Evolutionary conservation across 1,140 invertebrate species (phyloP).

Genomic region (Popillia japonica): DNA sequence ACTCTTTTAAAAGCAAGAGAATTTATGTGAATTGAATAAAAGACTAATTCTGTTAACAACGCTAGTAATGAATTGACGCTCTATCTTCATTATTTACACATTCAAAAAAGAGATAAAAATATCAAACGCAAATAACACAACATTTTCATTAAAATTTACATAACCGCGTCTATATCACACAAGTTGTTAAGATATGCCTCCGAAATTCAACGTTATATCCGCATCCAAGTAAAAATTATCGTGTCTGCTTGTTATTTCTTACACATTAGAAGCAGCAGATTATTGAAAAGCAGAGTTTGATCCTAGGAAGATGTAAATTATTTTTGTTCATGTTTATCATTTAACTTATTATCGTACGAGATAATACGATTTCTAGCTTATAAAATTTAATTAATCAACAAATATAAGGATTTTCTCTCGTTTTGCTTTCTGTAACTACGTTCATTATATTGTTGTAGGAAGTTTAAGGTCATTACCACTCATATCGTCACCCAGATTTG

Average conservation of each 20-base stretch:
- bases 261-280: background rate
- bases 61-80: background rate
- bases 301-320: constrained; percentile 9
- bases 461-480: too few relatives aligned
- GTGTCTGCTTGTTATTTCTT: constrained; percentile 25
- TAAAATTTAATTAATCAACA: background rate
- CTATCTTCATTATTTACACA: constrained; percentile 22
- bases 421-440: too few relatives aligned
- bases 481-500: too few relatives aligned
- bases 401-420: background rate
- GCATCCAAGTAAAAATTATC: constrained; percentile 1
- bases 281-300: background rate
- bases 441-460: too few relatives aligned
- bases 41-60: background rate
- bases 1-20: too few relatives aligned
- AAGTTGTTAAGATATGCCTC: background rate
- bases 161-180: background rate
- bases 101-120: constrained; percentile 12
- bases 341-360: constrained; percentile 2
- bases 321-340: background rate
- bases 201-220: constrained; percentile 6
- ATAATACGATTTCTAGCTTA: constrained; percentile 1
- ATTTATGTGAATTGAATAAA: background rate
- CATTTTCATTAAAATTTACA: constrained; percentile 30
- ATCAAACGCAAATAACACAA: constrained; percentile 15